Evolutionary conservation across 2,797 vertebrate genomes (phyloP), one percentile per base, ranked within the genome.

Genomic region (Paguma larvata): DNA sequence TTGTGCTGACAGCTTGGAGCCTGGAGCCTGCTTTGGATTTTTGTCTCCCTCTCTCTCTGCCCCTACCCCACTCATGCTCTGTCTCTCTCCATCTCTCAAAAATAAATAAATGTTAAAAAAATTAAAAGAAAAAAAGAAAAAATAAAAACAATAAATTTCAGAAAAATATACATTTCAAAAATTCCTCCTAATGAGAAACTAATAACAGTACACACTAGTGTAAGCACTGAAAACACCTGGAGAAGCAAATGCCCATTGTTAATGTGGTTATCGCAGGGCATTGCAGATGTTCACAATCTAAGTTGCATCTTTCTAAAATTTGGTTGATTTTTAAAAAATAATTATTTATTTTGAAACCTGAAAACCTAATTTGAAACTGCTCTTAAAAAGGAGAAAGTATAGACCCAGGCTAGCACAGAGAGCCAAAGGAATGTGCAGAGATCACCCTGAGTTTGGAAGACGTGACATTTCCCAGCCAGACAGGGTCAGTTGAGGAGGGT

Each of bases 261-360:
- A 30, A 23, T 12, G 67, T 38, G 11, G 53, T 44, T 56, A 46
- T 65, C 85, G 75, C 63, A 18, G 77, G 67, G 32, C 15, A 75
- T 0, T 16, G 30, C 38, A 38, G 19, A 92, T 34, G 34, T 38
- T 70, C 85, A 70, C 68, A 79, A 32, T 7, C 4, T 38, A 84
- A 94, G 30, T 27, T 46, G 73, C 63, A 63, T 18, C 53, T 25
- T 95, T 96, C 89, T 91, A 44, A 95, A 95, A 91, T 83, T 1
- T 19, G 27, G 59, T 51, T 89, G 84, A 89, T 53, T 85, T 82
- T 56, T 10, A 18, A 3, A 67, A 89, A 92, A 65, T 72, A 85
- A 89, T 77, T 34, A 51, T 59, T 88, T 80, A 59, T 78, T 97
- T 73, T 85, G 53, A 96, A 98, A 97, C 85, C 7, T 6, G n/a